These are phyloP conservation scores for Aotus griseimembra DNA, from an alignment of 2,797 vertebrate genomes.

Conservation along the genomic window DNA sequence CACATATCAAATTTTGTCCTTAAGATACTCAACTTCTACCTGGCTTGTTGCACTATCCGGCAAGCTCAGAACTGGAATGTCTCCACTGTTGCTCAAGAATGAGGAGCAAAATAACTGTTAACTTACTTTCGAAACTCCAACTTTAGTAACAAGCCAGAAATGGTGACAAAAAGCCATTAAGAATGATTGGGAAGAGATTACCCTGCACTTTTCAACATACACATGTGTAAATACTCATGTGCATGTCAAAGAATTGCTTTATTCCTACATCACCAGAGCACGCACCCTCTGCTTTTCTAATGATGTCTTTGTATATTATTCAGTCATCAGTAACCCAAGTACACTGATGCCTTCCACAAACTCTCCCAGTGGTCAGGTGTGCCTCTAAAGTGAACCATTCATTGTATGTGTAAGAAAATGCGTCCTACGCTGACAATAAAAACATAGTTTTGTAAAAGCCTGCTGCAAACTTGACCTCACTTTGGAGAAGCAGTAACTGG, in stretches of 20 bases:
- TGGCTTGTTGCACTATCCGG: not conserved
- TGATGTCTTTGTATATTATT: not conserved
- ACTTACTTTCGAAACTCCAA: constrained; percentile 37
- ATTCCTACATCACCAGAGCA: not conserved
- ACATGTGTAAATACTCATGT: not conserved
- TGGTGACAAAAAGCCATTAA: constrained; percentile 13
- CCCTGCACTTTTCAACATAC: constrained; percentile 34
- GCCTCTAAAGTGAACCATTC: not conserved
- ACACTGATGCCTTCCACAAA: not conserved
- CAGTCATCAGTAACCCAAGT: not conserved
- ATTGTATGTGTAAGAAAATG: not conserved
- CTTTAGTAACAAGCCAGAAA: not conserved
- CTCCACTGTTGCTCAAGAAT: not conserved
- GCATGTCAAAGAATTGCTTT: not conserved
- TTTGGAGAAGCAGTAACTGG: not conserved
- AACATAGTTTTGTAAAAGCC: not conserved
- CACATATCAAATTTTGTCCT: not conserved
- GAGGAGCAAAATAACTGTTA: not conserved
- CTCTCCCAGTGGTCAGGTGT: not conserved
- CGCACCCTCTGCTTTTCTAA: not conserved
- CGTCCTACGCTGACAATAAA: not conserved
- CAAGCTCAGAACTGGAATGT: not conserved
- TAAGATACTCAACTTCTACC: not conserved
- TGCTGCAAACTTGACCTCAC: not conserved
- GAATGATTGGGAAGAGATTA: constrained; percentile 8